Base-by-base conservation (phyloP, 2,888 invertebrate genomes). In the Cosmia pyralina region DNA sequence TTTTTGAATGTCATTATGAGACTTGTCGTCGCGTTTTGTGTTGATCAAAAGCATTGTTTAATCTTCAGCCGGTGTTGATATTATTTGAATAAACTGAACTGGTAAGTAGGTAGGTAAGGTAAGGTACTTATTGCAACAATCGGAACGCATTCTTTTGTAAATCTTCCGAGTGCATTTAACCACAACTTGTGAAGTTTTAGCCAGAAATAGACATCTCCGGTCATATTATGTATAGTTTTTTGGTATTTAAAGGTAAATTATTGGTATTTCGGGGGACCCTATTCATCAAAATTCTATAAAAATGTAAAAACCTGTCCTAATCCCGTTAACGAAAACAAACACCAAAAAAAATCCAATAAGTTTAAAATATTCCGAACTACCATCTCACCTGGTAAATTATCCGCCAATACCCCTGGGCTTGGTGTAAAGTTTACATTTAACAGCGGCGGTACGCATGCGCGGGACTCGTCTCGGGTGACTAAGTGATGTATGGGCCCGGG, bases 31-130 rank as follows among this genome's bases (percentile, higher is more conserved):
- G 85, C 87, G 89, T 88, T 88, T 81, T 86, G 84, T 82, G 89
- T 89, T 91, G 90, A 92, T 93, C 92, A 93, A 92, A 90, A 90
- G 90, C 88, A 88, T 91, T 89, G 91, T 92, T 93, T 92, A 90
- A 92, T 92, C 90, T 92, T 91, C 90, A 70, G 52, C 34, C 55
- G 46, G 55, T 53, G 70, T 50, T 46, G 3, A 48, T 53, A 34
- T 81, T 52, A 53, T 46, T 46, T 79, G 19, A 69, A n/a, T n/a
- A 34, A 69, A 65, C 57, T 52, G 66, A 15, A 72, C 19, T 50
- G 7, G 34, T 28, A 59, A 58, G n/a, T 58, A 48, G 13, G 41
- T 41, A n/a, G n/a, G 28, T 28, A 28, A n/a, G 28, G 28, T 28
- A 28, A 22, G 17, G 17, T 63, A 19, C 41, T 63, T 44, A 38